phyloP scores from a whole-genome alignment of 2,797 vertebrate genomes.

The Parauchenoglanis punctatus region DNA sequence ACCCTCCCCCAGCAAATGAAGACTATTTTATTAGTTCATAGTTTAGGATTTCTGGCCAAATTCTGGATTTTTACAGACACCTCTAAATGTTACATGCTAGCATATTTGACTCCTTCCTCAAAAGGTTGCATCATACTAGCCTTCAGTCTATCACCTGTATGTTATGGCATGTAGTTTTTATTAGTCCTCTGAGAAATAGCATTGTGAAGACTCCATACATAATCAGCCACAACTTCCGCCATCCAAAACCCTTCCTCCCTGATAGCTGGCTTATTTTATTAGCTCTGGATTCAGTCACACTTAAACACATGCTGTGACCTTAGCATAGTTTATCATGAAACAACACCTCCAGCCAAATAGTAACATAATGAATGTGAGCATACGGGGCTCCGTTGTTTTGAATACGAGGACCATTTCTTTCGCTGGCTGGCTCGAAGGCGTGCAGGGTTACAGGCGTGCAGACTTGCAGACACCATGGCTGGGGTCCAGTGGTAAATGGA shows the following conservation, averaged over 20 bases:
- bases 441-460: conserved; percentile 61
- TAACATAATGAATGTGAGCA: conserved; percentile 42
- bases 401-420: conserved; percentile 43
- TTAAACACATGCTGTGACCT: conserved; percentile 44
- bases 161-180: conserved; percentile 37
- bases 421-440: conserved; percentile 51
- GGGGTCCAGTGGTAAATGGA: conserved; percentile 72
- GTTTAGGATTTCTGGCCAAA: not conserved
- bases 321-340: conserved; percentile 41
- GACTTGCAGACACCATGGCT: conserved; percentile 66
- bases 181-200: conserved; percentile 21
- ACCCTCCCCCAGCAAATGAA: conserved; percentile 38
- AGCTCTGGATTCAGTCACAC: conserved; percentile 38
- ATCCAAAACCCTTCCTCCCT: conserved; percentile 25
- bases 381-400: conserved; percentile 47
- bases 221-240: conserved; percentile 42
- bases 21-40: not conserved
- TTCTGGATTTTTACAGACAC: not conserved
- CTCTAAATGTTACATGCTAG: conserved; percentile 12
- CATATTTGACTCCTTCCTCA: conserved; percentile 24
- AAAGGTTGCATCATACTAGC: conserved; percentile 20
- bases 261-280: conserved; percentile 38
- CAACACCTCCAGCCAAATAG: conserved; percentile 44
- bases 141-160: conserved; percentile 18
- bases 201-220: conserved; percentile 19